These are phyloP conservation scores for Apamea monoglypha DNA, from an alignment of 2,888 invertebrate species.

Conservation along the genomic window DNA sequence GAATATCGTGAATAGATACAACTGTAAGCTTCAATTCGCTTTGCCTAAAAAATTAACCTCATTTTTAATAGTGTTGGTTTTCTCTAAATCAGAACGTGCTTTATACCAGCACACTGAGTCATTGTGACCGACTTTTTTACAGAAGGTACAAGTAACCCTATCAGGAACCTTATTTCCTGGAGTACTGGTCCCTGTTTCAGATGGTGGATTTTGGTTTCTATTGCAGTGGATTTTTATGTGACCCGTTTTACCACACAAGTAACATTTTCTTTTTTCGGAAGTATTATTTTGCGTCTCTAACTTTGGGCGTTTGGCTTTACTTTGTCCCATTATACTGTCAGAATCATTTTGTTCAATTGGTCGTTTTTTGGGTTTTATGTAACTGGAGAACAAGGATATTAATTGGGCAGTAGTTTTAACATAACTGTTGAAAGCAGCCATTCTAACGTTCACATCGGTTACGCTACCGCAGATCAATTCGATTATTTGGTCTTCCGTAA, in stretches of 20 bases:
- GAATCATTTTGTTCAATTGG: background rate
- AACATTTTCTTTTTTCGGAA: background rate
- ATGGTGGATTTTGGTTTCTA: background rate
- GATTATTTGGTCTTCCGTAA: background rate
- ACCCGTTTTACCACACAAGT: background rate
- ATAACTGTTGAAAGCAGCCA: constrained; percentile 8
- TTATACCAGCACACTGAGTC: background rate
- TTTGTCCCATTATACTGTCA: background rate
- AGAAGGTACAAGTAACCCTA: background rate
- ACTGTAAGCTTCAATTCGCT: background rate
- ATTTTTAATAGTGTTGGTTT: background rate
- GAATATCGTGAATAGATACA: background rate
- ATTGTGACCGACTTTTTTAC: constrained; percentile 12
- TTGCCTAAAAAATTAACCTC: constrained; percentile 19
- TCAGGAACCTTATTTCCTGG: background rate
- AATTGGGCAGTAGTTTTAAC: background rate
- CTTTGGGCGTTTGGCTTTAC: background rate
- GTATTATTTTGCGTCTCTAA: constrained; percentile 2
- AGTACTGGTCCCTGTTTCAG: constrained; percentile 1
- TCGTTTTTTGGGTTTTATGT: background rate
- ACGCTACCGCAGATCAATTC: constrained; percentile 8
- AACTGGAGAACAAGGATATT: constrained; percentile 7
- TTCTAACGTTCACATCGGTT: constrained; percentile 14
- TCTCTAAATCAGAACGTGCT: background rate
- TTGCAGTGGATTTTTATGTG: constrained; percentile 4